Conservation (phyloP, 1,140 invertebrate genomes). For the Calephelis virginiensis region DNA sequence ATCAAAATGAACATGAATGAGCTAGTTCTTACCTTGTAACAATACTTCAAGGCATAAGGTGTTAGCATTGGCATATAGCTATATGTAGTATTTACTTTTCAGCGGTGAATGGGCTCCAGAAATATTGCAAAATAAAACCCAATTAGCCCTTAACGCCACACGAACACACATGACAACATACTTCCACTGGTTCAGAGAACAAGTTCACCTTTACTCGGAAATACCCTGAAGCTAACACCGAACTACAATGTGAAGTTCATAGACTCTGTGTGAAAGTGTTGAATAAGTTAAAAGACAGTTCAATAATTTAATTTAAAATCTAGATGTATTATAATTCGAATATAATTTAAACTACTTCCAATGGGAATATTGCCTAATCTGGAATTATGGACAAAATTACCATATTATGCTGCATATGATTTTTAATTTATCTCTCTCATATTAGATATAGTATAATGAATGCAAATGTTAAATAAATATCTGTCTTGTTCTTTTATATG, state of each 20-base stretch:
- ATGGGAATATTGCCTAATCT: not conserved
- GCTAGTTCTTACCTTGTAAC: no score
- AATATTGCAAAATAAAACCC: slow-evolving; percentile 83
- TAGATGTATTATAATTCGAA: slow-evolving; percentile 13
- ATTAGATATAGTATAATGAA: no score
- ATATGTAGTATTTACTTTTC: slow-evolving; percentile 52
- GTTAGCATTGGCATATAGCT: no score
- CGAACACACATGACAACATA: slow-evolving; percentile 81
- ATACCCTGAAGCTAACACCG: slow-evolving; percentile 78
- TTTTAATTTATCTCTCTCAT: no score
- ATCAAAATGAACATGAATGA: no score
- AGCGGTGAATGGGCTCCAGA: slow-evolving; percentile 88
- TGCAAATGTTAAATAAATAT: no score
- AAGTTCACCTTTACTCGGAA: slow-evolving; percentile 84
- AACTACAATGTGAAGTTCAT: slow-evolving; percentile 28
- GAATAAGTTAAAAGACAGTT: slow-evolving; percentile 26
- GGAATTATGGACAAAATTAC: not conserved
- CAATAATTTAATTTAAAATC: slow-evolving; percentile 17
- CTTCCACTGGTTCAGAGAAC: slow-evolving; percentile 86
- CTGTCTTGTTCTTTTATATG: no score
- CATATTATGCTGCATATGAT: not conserved
- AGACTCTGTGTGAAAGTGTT: slow-evolving; percentile 26
- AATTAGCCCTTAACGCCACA: slow-evolving; percentile 82
- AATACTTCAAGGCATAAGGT: no score
- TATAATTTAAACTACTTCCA: slow-evolving; percentile 5